These are phyloP conservation scores for Buteo buteo DNA, from an alignment of 2,113 vertebrate genomes.

Conservation along the genomic window DNA sequence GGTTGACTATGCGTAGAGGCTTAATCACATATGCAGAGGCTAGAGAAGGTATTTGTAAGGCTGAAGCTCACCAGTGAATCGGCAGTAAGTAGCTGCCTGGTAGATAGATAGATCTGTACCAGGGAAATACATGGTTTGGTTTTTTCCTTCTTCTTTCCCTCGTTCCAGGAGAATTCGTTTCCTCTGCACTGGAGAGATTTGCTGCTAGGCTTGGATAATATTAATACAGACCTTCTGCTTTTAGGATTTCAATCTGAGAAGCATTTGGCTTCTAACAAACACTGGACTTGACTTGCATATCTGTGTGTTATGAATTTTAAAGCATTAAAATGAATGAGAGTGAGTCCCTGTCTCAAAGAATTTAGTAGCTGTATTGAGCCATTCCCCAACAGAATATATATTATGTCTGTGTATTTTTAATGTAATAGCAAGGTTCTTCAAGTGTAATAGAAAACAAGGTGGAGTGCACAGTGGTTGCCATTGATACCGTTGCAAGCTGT, in stretches of 20 bases:
- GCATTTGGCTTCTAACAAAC: slow-evolving; percentile 6
- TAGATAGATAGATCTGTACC: neutral
- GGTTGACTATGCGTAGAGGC: slow-evolving; percentile 72
- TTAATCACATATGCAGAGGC: slow-evolving; percentile 67
- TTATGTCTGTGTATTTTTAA: slow-evolving; percentile 29
- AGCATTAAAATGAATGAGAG: neutral
- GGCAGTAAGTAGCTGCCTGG: slow-evolving; percentile 41
- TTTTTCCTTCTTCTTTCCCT: neutral
- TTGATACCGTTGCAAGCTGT: slow-evolving; percentile 37
- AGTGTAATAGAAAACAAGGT: slow-evolving; percentile 24
- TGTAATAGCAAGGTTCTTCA: slow-evolving; percentile 10
- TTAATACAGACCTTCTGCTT: slow-evolving; percentile 20
- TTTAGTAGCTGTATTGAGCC: neutral
- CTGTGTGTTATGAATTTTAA: neutral
- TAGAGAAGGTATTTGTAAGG: slow-evolving; percentile 50
- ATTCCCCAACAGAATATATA: neutral
- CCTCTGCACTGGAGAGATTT: neutral
- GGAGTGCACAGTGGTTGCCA: slow-evolving; percentile 40
- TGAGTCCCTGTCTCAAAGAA: neutral
- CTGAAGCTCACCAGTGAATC: slow-evolving; percentile 22
- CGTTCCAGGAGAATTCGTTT: neutral
- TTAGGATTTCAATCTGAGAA: slow-evolving; percentile 16
- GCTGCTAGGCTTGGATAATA: neutral
- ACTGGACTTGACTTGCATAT: neutral
- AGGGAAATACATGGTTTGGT: neutral